A percentile compares a stretch with the other conserved stretches of the same genome.
Evolutionary conservation across 2,797 vertebrate species (phyloP).

Genomic region (Pelodytes ibericus): DNA sequence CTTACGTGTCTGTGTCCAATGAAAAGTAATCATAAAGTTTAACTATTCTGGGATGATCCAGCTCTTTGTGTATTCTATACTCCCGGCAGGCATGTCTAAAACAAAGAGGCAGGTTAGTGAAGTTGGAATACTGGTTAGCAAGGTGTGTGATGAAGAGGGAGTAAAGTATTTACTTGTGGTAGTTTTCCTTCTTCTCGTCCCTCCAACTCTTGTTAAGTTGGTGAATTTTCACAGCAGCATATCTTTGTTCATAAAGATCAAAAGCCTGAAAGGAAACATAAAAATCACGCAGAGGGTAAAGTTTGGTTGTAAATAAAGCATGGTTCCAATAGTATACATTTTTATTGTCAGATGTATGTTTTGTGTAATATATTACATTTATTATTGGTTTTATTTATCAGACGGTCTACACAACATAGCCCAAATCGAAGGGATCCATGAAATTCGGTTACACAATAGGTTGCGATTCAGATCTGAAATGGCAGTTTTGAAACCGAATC

Average conservation of each 20-base stretch:
- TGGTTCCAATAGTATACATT: too few relatives aligned
- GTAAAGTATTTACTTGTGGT: constrained; percentile 87
- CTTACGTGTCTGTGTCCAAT: constrained; percentile 98
- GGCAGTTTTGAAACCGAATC: too few relatives aligned
- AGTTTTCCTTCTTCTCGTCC: constrained; percentile 99
- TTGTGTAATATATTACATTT: too few relatives aligned
- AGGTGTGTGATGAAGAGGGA: constrained; percentile 58
- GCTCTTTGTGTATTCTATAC: constrained; percentile 99
- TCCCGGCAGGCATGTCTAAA: constrained; percentile 96
- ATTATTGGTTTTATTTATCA: too few relatives aligned
- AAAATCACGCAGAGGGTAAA: too few relatives aligned
- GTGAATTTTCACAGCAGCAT: constrained; percentile 98
- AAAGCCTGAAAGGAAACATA: constrained; percentile 87
- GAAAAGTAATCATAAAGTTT: constrained; percentile 99
- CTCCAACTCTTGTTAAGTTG: constrained; percentile 99
- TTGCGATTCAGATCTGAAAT: too few relatives aligned
- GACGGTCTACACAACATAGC: too few relatives aligned
- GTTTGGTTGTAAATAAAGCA: too few relatives aligned
- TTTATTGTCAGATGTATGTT: too few relatives aligned
- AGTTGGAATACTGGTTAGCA: constrained; percentile 43
- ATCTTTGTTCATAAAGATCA: constrained; percentile 97
- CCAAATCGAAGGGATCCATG: too few relatives aligned
- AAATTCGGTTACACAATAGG: too few relatives aligned
- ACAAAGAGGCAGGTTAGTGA: constrained; percentile 66
- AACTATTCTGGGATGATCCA: constrained; percentile 98